Evolutionary conservation across 2,888 invertebrate genomes (phyloP).

Genomic region (Zygogramma bicolorata): DNA sequence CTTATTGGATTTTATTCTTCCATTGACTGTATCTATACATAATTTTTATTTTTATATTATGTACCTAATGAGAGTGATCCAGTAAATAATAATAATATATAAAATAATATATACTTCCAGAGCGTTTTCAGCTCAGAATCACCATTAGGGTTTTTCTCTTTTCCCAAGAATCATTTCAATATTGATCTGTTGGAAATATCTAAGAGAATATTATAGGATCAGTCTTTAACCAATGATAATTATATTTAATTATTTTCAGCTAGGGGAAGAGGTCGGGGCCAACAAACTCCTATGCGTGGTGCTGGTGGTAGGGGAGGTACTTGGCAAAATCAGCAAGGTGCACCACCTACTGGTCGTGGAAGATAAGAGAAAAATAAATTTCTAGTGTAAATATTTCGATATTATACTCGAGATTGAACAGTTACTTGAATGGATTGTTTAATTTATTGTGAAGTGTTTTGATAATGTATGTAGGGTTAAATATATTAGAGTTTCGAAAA

Average conservation of each 20-base stretch:
- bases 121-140: too few relatives aligned
- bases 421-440: background rate
- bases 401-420: background rate
- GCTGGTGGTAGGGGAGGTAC: constrained; percentile 71
- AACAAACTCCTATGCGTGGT: constrained; percentile 67
- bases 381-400: constrained; percentile 25
- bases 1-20: too few relatives aligned
- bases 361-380: constrained; percentile 36
- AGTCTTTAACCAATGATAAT: too few relatives aligned
- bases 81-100: too few relatives aligned
- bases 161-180: too few relatives aligned
- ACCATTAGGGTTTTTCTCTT: too few relatives aligned
- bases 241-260: constrained; percentile 59
- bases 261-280: constrained; percentile 70
- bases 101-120: too few relatives aligned
- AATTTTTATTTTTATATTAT: too few relatives aligned
- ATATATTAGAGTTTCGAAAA: background rate
- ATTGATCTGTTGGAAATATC: too few relatives aligned
- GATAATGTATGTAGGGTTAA: background rate
- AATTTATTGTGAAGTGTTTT: background rate
- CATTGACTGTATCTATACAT: too few relatives aligned
- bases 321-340: constrained; percentile 52
- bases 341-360: constrained; percentile 35
- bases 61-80: too few relatives aligned
- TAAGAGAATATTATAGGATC: too few relatives aligned